Conservation (phyloP, 2,888 invertebrate species). For the Sacculina carcini region DNA sequence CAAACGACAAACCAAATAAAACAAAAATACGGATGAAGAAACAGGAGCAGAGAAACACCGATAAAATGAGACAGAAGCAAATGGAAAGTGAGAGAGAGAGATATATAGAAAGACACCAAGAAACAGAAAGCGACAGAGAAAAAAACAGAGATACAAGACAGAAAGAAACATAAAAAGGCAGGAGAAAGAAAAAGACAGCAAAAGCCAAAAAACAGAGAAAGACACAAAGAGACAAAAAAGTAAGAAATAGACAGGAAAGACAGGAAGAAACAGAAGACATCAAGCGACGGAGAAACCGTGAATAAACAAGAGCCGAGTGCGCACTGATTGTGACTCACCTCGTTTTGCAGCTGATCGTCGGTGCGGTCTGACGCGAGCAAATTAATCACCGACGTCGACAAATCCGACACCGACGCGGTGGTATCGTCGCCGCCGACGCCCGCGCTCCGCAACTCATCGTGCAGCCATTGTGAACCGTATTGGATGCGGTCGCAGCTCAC, state of each 20-base stretch:
- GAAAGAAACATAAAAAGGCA: neutral
- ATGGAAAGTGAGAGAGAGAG: slow-evolving; percentile 3
- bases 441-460: neutral
- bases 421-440: neutral
- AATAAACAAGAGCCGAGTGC: neutral
- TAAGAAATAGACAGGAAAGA: neutral
- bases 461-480: neutral
- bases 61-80: slow-evolving; percentile 4
- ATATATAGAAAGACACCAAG: neutral
- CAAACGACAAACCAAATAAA: neutral
- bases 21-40: neutral
- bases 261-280: neutral
- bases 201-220: no score
- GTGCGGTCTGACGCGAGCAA: slow-evolving; percentile 32
- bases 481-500: neutral
- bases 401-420: neutral
- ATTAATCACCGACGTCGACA: neutral
- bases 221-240: neutral
- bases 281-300: neutral
- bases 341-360: slow-evolving; percentile 45
- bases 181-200: slow-evolving; percentile 2
- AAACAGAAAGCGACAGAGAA: neutral
- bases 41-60: no score
- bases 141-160: neutral
- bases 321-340: slow-evolving; percentile 19